Conservation (phyloP, 2,113 vertebrate genomes). For the Lamprologus ornatipinnis region DNA sequence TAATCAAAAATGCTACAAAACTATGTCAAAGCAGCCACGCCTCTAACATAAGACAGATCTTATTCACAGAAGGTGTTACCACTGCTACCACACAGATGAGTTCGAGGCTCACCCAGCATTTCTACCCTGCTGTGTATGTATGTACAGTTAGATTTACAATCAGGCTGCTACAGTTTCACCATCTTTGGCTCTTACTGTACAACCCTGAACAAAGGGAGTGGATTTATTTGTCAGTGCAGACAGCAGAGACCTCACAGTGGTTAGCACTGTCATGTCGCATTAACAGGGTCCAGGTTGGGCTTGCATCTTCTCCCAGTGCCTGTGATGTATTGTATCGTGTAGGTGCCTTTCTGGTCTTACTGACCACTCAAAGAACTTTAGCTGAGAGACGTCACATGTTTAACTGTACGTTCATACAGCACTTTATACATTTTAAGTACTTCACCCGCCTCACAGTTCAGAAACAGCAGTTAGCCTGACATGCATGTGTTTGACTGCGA, state of each 20-base stretch:
- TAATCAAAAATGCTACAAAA: neutral
- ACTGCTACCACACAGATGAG: neutral
- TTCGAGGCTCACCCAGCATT: rapidly evolving
- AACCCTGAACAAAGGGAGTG: neutral
- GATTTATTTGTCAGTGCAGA: neutral
- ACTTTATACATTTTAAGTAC: neutral
- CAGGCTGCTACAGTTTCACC: neutral
- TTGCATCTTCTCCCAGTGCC: neutral
- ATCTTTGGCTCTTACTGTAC: neutral
- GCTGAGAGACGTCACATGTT: neutral
- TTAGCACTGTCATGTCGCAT: neutral
- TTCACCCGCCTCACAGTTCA: neutral
- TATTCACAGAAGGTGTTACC: neutral
- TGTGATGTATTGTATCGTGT: neutral
- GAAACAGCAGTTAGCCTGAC: neutral
- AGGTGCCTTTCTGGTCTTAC: neutral
- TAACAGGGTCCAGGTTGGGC: neutral
- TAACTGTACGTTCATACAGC: neutral
- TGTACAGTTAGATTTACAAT: neutral
- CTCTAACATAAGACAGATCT: neutral
- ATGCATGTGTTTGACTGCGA: neutral
- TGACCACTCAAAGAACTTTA: neutral
- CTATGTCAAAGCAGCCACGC: neutral
- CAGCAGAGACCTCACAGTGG: neutral
- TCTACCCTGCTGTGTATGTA: neutral